A percentile compares a stretch with the other conserved stretches of the same genome.
phyloP scores from a whole-genome alignment of 2,888 invertebrate genomes.

The Drosophila multiciliata region DNA sequence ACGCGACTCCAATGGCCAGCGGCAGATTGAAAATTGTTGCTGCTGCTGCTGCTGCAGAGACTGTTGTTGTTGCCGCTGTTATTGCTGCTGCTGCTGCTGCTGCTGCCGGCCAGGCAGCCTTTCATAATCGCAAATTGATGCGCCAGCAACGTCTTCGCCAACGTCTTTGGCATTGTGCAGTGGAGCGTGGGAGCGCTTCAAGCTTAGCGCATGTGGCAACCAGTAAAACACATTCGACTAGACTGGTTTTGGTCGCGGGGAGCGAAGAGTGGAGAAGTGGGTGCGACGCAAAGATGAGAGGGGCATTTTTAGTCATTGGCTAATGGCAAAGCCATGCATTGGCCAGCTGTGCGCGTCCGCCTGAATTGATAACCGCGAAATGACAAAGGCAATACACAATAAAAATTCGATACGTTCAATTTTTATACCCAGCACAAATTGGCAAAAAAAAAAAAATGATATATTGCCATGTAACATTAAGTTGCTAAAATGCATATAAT shows the following conservation, averaged over 20 bases:
- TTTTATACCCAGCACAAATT: slow-evolving; percentile 34
- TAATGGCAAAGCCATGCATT: slow-evolving; percentile 63
- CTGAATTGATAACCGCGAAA: slow-evolving; percentile 75
- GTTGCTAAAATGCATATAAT: neutral
- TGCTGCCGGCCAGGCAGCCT: slow-evolving; percentile 73
- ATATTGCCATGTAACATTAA: neutral
- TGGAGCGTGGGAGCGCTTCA: slow-evolving; percentile 76
- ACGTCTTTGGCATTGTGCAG: slow-evolving; percentile 56
- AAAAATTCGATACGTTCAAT: slow-evolving; percentile 62
- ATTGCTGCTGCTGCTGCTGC: slow-evolving; percentile 45
- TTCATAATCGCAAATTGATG: slow-evolving; percentile 79
- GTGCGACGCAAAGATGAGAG: neutral
- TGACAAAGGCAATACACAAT: slow-evolving; percentile 66
- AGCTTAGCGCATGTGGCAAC: slow-evolving; percentile 63
- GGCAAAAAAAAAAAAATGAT: neutral
- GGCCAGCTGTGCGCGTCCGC: slow-evolving; percentile 65
- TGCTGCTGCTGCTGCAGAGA: slow-evolving; percentile 43
- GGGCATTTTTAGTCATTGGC: slow-evolving; percentile 60
- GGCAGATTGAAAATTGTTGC: slow-evolving; percentile 52
- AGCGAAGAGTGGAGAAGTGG: neutral
- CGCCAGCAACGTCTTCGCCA: slow-evolving; percentile 65
- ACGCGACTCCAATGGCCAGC: slow-evolving; percentile 30
- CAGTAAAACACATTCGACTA: slow-evolving; percentile 47
- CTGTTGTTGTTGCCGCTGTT: slow-evolving; percentile 18
- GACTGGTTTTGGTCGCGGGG: slow-evolving; percentile 10